A percentile compares a stretch with the other conserved stretches of the same genome.
These are phyloP conservation scores for Cheilinus undulatus DNA, from an alignment of 2,113 vertebrate genomes.

Conservation along the genomic window DNA sequence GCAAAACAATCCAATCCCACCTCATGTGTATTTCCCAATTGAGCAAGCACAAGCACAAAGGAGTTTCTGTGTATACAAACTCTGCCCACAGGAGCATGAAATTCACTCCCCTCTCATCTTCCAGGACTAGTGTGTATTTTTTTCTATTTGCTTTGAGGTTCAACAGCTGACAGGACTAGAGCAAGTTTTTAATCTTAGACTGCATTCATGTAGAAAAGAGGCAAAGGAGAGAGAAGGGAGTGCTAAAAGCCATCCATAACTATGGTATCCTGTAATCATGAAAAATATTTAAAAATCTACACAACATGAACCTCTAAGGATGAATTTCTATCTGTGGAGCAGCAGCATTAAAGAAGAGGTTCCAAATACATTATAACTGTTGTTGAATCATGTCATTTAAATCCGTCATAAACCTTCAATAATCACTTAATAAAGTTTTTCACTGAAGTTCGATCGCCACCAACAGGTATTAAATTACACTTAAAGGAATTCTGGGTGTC, in stretches of 20 bases:
- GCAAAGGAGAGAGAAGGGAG: background rate
- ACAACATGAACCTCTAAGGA: no score
- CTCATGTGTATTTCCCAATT: constrained; percentile 14
- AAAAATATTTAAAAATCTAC: background rate
- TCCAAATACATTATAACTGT: no score
- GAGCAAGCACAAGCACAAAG: constrained; percentile 17
- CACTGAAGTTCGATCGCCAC: no score
- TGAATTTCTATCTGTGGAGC: no score
- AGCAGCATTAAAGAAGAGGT: no score
- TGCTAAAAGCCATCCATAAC: constrained; percentile 9
- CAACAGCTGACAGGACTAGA: constrained; percentile 57
- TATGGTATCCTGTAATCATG: background rate
- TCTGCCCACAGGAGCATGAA: constrained; percentile 40
- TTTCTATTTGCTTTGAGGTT: constrained; percentile 21
- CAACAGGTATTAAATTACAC: no score
- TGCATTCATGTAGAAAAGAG: constrained; percentile 28
- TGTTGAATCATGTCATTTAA: no score
- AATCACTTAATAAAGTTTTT: no score
- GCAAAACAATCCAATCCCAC: background rate
- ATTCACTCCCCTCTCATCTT: constrained; percentile 34
- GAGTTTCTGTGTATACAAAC: constrained; percentile 7
- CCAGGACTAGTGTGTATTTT: constrained; percentile 6
- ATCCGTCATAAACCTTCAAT: no score
- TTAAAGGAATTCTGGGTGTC: no score
- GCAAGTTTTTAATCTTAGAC: constrained; percentile 60